phyloP scores from a whole-genome alignment of 2,113 vertebrate species.

The Alectura lathami region DNA sequence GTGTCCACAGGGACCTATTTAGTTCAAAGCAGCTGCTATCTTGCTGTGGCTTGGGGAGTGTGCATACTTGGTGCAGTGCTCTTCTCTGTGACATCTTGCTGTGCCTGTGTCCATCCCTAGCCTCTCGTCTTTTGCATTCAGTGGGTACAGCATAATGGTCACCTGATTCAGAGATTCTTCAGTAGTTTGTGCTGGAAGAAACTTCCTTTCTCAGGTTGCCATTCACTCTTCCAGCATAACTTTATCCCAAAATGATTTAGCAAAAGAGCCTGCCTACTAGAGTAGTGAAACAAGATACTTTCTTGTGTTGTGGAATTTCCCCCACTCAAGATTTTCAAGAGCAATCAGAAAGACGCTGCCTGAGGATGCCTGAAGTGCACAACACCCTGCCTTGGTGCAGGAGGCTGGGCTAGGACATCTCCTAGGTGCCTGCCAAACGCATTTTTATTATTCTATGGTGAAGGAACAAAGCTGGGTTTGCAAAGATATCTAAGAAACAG shows the following conservation, averaged over 20 bases:
- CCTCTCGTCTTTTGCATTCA: background rate
- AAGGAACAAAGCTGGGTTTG: background rate
- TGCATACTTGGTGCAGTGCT: accelerated
- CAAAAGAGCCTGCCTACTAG: background rate
- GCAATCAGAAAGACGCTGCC: background rate
- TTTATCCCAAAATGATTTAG: background rate
- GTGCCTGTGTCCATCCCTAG: background rate
- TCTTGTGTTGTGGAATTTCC: background rate
- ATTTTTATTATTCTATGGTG: background rate
- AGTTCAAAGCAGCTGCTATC: background rate
- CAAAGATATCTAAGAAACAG: background rate
- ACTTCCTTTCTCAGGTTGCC: background rate
- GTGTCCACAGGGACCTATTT: background rate
- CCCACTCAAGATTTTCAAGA: background rate
- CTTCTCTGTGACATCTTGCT: background rate
- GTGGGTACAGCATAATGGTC: background rate
- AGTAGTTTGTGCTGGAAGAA: background rate
- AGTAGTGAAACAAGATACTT: background rate
- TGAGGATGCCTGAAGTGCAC: background rate
- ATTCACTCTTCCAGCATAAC: background rate
- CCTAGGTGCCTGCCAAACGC: background rate
- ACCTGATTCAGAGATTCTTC: background rate
- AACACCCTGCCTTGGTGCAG: background rate
- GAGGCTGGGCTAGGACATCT: background rate
- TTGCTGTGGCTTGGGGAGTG: background rate